A percentile compares a stretch with the other conserved stretches of the same genome.
Evolutionary conservation across 1,140 invertebrate species (phyloP).

Genomic region (Pseudomyrmex cubaensis): DNA sequence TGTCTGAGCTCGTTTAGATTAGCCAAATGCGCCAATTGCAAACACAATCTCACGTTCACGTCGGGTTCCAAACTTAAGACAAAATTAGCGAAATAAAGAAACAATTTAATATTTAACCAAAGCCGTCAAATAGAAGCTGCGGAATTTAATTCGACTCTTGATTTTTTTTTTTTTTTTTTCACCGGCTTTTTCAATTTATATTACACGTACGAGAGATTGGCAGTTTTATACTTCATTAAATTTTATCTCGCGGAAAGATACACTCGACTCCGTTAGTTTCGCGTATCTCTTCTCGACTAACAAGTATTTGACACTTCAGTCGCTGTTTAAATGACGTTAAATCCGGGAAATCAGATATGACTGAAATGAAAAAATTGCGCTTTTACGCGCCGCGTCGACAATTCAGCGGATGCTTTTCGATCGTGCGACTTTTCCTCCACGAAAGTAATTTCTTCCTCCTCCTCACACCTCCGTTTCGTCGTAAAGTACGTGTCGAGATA

Average conservation of each 20-base stretch:
- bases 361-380: not conserved
- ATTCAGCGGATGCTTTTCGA: not conserved
- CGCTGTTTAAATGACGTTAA: not conserved
- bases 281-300: not conserved
- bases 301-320: not conserved
- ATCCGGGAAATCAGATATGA: not conserved
- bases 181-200: not conserved
- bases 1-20: conserved; percentile 70
- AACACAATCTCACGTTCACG: not conserved
- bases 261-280: not conserved
- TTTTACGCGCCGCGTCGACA: not conserved
- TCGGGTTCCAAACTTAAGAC: not conserved
- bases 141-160: not conserved
- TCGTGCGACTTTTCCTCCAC: not conserved
- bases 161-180: not conserved
- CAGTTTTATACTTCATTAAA: not conserved
- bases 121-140: not conserved
- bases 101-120: not conserved
- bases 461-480: not conserved
- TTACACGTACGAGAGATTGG: not conserved
- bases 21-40: conserved; percentile 35
- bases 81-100: conserved; percentile 15
- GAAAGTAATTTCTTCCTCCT: conserved; percentile 14
- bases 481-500: conserved; percentile 49
- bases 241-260: not conserved